These are phyloP conservation scores for Magallana angulata DNA, from an alignment of 1,140 invertebrate species.

Conservation along the genomic window DNA sequence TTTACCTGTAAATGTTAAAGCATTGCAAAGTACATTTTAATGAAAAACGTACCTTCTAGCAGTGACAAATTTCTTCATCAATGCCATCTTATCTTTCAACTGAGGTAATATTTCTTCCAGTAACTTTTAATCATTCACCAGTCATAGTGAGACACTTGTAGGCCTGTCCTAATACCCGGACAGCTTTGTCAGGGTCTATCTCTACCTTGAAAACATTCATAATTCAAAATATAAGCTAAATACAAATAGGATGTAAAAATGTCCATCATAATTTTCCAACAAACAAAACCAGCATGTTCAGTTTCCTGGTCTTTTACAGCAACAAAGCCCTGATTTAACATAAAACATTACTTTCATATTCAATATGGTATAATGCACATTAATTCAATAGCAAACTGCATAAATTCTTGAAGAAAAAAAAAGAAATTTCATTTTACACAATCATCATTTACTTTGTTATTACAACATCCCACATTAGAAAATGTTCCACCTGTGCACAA, in stretches of 20 bases:
- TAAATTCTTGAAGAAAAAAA: too few relatives aligned
- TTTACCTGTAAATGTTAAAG: too few relatives aligned
- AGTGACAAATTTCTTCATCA: conserved; percentile 81
- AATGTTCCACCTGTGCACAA: conserved; percentile 88
- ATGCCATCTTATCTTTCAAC: conserved; percentile 80
- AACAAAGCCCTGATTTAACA: too few relatives aligned
- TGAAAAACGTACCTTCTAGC: conserved; percentile 75
- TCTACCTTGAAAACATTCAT: conserved; percentile 81
- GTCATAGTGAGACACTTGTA: conserved; percentile 84
- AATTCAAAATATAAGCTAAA: too few relatives aligned
- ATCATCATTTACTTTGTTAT: neutral
- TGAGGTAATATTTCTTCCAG: conserved; percentile 76
- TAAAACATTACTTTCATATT: too few relatives aligned
- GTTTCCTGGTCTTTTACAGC: too few relatives aligned
- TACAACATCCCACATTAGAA: neutral
- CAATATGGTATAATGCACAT: neutral
- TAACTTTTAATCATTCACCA: conserved; percentile 70
- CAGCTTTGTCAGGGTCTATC: conserved; percentile 96
- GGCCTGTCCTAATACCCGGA: conserved; percentile 91
- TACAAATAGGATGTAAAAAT: too few relatives aligned
- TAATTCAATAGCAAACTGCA: neutral
- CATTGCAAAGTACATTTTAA: neutral
- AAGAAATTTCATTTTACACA: too few relatives aligned
- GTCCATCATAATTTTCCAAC: too few relatives aligned
- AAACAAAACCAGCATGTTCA: too few relatives aligned